A percentile compares a stretch with the other conserved stretches of the same genome.
Conservation (phyloP, 2,113 vertebrate species). For the Taxidea taxus region DNA sequence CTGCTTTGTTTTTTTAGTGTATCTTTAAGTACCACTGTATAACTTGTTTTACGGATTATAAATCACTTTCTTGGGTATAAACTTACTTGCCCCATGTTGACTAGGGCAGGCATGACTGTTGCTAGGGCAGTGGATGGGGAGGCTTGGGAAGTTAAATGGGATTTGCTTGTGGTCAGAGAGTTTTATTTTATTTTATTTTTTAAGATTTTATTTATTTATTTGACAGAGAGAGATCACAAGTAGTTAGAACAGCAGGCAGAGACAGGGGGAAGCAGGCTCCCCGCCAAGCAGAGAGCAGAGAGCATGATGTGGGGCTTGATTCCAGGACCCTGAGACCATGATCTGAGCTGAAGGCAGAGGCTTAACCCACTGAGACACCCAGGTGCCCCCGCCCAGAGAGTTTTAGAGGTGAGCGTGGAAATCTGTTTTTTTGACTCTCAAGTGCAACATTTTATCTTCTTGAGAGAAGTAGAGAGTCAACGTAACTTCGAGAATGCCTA, state of each 20-base stretch:
- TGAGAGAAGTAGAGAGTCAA: neutral
- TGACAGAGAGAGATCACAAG: too few species aligned
- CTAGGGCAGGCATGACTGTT: too few species aligned
- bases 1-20: neutral
- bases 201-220: too few species aligned
- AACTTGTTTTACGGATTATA: neutral
- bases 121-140: neutral
- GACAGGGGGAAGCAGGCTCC: too few species aligned
- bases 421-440: neutral
- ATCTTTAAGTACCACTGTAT: neutral
- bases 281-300: too few species aligned
- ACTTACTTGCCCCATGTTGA: neutral
- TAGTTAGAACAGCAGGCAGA: too few species aligned
- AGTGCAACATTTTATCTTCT: neutral
- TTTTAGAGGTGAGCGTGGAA: neutral
- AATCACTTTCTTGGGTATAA: neutral
- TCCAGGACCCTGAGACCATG: too few species aligned
- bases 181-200: too few species aligned
- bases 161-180: neutral
- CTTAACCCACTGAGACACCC: too few species aligned
- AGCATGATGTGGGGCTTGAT: too few species aligned
- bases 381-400: too few species aligned
- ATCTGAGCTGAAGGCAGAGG: too few species aligned
- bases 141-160: neutral
- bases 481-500: neutral